These are phyloP conservation scores for Lagocephalus sceleratus DNA, from an alignment of 2,797 vertebrate genomes.

Conservation along the genomic window DNA sequence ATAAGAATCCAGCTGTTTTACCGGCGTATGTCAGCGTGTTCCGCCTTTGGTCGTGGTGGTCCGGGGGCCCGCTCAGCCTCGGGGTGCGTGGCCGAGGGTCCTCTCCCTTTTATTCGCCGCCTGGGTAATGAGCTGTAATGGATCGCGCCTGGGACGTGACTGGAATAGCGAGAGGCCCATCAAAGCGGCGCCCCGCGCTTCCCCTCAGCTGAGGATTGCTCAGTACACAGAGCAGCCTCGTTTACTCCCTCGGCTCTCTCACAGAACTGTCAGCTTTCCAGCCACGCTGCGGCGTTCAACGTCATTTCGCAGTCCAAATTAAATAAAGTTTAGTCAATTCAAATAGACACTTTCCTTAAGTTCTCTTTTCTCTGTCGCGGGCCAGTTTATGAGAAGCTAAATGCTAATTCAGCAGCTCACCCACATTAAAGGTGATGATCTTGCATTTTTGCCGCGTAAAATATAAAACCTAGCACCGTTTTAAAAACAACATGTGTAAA, in stretches of 20 bases:
- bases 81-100: slow-evolving; percentile 43
- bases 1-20: slow-evolving; percentile 25
- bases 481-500: no score
- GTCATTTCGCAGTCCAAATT: no score
- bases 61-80: slow-evolving; percentile 34
- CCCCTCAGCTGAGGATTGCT: slow-evolving; percentile 50
- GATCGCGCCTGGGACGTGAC: slow-evolving; percentile 61
- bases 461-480: no score
- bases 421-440: no score
- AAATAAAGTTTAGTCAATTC: no score
- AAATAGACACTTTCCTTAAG: no score
- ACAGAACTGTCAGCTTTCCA: slow-evolving; percentile 19
- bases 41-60: slow-evolving; percentile 53
- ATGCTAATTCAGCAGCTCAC: no score
- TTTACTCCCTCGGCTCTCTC: slow-evolving; percentile 40
- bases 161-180: slow-evolving; percentile 62
- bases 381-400: no score
- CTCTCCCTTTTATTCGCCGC: slow-evolving; percentile 54
- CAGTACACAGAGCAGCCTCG: slow-evolving; percentile 49
- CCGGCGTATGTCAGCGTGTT: slow-evolving; percentile 25
- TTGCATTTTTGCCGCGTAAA: no score
- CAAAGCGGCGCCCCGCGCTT: slow-evolving; percentile 51
- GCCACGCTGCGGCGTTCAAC: no score
- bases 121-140: slow-evolving; percentile 69
- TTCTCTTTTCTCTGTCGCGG: no score